phyloP scores from a whole-genome alignment of 2,113 vertebrate genomes.

The Columbina picui region DNA sequence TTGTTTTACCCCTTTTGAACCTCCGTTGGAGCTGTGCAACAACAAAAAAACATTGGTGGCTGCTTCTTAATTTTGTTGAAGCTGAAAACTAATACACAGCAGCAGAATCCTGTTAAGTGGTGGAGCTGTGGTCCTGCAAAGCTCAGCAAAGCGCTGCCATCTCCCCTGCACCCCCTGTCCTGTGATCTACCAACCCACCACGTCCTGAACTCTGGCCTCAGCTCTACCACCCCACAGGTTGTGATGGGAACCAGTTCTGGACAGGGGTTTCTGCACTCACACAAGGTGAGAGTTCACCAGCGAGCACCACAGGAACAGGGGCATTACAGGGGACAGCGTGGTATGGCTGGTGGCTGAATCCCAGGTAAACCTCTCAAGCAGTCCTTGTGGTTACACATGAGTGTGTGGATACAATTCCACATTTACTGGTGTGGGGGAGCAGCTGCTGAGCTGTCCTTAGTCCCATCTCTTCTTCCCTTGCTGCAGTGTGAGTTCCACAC shows the following conservation, averaged over 20 bases:
- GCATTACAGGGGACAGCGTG: too few species aligned
- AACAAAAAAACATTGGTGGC: neutral
- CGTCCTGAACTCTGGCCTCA: neutral
- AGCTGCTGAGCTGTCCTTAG: neutral
- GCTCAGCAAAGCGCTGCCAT: rapidly evolving
- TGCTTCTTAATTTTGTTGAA: neutral
- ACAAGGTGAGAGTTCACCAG: neutral
- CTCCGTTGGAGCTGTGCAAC: rapidly evolving
- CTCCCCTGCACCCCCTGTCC: neutral
- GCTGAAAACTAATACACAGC: neutral
- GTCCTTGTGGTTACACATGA: rapidly evolving
- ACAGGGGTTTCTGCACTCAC: neutral
- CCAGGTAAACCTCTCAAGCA: too few species aligned
- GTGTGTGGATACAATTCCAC: neutral
- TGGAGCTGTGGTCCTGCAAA: neutral
- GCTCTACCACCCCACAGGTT: rapidly evolving
- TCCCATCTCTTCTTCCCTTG: neutral
- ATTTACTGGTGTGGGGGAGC: neutral
- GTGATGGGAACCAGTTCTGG: neutral
- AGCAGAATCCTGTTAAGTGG: neutral
- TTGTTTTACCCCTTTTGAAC: neutral
- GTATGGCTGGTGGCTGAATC: neutral
- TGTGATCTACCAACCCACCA: rapidly evolving
- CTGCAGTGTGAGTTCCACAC: rapidly evolving
- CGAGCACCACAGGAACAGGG: neutral